Conservation (phyloP, 2,113 vertebrate genomes). For the Erythrocercus mccallii region DNA sequence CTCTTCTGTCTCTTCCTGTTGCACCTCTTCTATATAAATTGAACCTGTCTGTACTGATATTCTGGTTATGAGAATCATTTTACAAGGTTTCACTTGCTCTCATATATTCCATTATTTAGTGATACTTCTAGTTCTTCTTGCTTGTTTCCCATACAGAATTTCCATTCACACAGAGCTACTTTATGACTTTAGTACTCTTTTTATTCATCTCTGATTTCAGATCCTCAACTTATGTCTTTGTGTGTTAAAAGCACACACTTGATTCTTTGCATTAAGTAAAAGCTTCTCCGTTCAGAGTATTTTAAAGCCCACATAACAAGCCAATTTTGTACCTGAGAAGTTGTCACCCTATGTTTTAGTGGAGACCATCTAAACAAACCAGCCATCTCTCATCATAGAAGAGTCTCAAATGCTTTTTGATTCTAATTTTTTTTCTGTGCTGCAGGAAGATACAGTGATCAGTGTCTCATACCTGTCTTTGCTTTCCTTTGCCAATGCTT, state of each 20-base stretch:
- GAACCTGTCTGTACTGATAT: constrained; percentile 63
- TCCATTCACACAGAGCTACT: constrained; percentile 34
- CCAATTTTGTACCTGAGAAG: constrained; percentile 17
- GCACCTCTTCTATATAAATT: constrained; percentile 47
- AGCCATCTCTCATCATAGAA: background rate
- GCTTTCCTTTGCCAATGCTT: background rate
- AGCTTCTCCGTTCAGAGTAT: background rate
- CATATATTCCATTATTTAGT: constrained; percentile 53
- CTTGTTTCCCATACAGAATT: constrained; percentile 51
- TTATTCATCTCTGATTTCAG: constrained; percentile 40
- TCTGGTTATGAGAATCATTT: constrained; percentile 62
- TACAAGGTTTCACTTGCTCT: constrained; percentile 49
- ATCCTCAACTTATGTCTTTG: constrained; percentile 6
- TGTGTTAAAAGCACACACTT: constrained; percentile 14
- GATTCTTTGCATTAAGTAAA: constrained; percentile 36
- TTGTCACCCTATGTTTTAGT: background rate
- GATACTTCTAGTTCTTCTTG: constrained; percentile 61
- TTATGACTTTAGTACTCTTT: constrained; percentile 29
- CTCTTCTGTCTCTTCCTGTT: constrained; percentile 8
- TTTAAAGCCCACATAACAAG: constrained; percentile 39
- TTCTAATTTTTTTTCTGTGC: background rate
- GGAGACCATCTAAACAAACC: constrained; percentile 29
- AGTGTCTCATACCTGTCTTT: background rate
- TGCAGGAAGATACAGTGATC: background rate
- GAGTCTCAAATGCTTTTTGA: background rate